A percentile compares a stretch with the other conserved stretches of the same genome.
Conservation (phyloP, 2,888 invertebrate genomes). For the Lasiommata megera region DNA sequence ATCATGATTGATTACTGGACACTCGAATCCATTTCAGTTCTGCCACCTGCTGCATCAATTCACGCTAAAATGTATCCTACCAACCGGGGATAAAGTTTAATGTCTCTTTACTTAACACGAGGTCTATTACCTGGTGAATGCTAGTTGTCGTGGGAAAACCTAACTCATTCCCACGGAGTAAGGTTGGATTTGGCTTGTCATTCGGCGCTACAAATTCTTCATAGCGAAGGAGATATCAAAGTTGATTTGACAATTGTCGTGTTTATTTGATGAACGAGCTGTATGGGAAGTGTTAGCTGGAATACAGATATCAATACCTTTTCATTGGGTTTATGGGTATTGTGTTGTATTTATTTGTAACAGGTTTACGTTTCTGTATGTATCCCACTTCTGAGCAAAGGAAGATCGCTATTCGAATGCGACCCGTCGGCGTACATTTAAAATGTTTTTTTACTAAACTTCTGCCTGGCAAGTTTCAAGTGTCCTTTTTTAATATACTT, state of each 20-base stretch:
- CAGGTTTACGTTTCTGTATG: too few relatives aligned
- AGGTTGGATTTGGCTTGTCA: background rate
- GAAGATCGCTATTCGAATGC: too few relatives aligned
- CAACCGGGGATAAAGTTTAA: background rate
- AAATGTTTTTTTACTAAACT: too few relatives aligned
- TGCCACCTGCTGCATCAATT: conserved; percentile 13
- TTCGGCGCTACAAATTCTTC: background rate
- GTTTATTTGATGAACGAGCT: conserved; percentile 16
- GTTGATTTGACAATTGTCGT: conserved; percentile 10
- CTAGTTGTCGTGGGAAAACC: background rate
- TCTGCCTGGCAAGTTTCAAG: too few relatives aligned
- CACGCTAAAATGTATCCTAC: conserved; percentile 5
- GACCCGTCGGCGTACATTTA: too few relatives aligned
- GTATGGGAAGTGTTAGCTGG: background rate
- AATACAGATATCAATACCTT: conserved; percentile 1
- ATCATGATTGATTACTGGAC: conserved; percentile 30
- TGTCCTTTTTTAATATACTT: too few relatives aligned
- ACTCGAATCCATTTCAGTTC: conserved; percentile 23
- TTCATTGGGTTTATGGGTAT: background rate
- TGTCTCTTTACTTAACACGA: background rate
- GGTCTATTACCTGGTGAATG: background rate
- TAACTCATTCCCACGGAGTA: background rate
- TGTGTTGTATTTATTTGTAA: too few relatives aligned
- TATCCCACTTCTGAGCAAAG: too few relatives aligned
- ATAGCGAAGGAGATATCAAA: background rate